Percentiles rank a stretch among this genome's conserved stretches.
Evolutionary conservation across 2,888 invertebrate genomes (phyloP).

Genomic region (Nyleta sp.): DNA sequence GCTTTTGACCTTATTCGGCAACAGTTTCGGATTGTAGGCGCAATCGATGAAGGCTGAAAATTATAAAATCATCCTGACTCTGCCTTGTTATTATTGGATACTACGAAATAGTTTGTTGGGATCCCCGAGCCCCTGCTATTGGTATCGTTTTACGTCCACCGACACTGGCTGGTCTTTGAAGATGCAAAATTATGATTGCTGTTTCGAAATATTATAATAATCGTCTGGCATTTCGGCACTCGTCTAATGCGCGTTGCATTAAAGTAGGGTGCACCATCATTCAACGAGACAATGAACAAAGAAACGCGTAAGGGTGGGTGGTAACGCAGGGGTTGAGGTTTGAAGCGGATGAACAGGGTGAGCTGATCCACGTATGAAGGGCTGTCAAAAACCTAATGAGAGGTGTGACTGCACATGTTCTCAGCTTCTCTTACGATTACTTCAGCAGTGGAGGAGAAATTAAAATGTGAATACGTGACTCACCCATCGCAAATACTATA

Average conservation of each 20-base stretch:
- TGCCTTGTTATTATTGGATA: too few species aligned
- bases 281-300: conserved; percentile 80
- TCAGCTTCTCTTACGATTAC: conserved; percentile 75
- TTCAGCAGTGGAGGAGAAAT: conserved; percentile 73
- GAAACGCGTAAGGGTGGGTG: conserved; percentile 72
- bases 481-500: conserved; percentile 47
- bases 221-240: conserved; percentile 73
- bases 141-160: conserved; percentile 5
- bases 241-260: conserved; percentile 75
- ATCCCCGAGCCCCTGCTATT: too few species aligned
- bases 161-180: too few species aligned
- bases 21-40: not conserved
- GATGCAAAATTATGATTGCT: conserved; percentile 19
- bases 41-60: conserved; percentile 24
- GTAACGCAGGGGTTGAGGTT: conserved; percentile 67
- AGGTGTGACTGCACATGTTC: conserved; percentile 83
- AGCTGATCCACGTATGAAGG: conserved; percentile 81
- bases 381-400: conserved; percentile 83
- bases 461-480: conserved; percentile 75
- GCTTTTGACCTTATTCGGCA: conserved; percentile 23
- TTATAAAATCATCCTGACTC: conserved; percentile 12
- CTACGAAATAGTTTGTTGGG: too few species aligned
- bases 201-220: conserved; percentile 75
- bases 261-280: conserved; percentile 75
- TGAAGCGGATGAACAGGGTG: conserved; percentile 77